These are phyloP conservation scores for Sciaenops ocellatus DNA, from an alignment of 2,797 vertebrate species.

Conservation along the genomic window DNA sequence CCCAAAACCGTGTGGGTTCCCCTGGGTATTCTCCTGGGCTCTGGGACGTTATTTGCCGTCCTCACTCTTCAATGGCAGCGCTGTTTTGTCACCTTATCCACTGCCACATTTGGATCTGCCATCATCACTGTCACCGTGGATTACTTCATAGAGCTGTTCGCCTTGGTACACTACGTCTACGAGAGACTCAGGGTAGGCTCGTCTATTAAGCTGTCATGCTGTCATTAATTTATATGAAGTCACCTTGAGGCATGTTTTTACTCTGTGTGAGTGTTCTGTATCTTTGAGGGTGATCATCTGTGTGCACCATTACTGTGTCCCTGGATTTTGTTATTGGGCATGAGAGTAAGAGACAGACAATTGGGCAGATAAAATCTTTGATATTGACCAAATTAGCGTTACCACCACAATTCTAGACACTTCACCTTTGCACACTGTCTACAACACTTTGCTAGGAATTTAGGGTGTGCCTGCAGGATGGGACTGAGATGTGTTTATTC, in stretches of 20 bases:
- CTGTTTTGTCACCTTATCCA: conserved; percentile 95
- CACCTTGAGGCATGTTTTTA: conserved; percentile 24
- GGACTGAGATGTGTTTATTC: neutral
- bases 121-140: conserved; percentile 96
- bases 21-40: conserved; percentile 92
- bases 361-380: neutral
- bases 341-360: neutral
- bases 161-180: conserved; percentile 93
- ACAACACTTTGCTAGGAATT: neutral
- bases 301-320: neutral
- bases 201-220: no score
- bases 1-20: conserved; percentile 95
- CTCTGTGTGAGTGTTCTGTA: neutral
- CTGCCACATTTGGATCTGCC: conserved; percentile 94
- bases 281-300: neutral
- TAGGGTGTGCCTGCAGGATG: neutral
- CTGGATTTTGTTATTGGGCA: neutral
- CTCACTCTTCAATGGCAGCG: conserved; percentile 98
- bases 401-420: neutral
- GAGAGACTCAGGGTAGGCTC: conserved; percentile 89
- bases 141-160: conserved; percentile 97
- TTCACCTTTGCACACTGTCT: neutral
- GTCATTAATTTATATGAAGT: neutral
- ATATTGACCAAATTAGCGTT: conserved; percentile 3
- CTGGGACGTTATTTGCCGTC: conserved; percentile 95